phyloP scores from a whole-genome alignment of 2,888 invertebrate genomes.

The Drosophila fungiperda region DNA sequence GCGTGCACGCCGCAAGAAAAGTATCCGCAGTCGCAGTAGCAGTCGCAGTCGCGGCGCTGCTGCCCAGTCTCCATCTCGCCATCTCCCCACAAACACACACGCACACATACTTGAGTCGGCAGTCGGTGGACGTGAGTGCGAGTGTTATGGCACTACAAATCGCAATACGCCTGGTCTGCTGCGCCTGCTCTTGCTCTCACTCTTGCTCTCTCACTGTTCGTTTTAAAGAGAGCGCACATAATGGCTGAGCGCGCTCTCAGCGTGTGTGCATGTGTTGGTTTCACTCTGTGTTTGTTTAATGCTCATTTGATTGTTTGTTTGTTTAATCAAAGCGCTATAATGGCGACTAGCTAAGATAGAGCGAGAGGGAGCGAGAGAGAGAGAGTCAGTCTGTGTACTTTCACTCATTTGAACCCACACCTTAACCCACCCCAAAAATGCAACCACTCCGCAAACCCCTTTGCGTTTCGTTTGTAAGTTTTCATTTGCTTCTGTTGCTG shows the following conservation, averaged over 20 bases:
- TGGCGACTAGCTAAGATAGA: conserved; percentile 51
- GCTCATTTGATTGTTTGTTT: conserved; percentile 62
- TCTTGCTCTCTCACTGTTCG: conserved; percentile 15
- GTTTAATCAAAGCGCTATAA: conserved; percentile 57
- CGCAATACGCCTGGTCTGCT: conserved; percentile 19
- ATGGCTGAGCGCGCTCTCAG: conserved; percentile 43
- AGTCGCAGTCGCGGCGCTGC: conserved; percentile 34
- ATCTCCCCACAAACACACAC: conserved; percentile 24
- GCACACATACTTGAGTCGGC: conserved; percentile 2
- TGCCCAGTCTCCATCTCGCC: conserved; percentile 55
- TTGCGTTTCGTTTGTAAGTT: conserved; percentile 19
- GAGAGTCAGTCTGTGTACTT: conserved; percentile 9
- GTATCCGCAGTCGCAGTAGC: conserved; percentile 56
- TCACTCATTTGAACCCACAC: conserved; percentile 19
- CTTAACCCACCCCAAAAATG: conserved; percentile 19
- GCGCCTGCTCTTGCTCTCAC: conserved; percentile 37
- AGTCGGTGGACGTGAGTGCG: conserved; percentile 34
- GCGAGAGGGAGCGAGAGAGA: conserved; percentile 10
- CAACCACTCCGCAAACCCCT: conserved; percentile 38
- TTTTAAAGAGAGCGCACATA: conserved; percentile 38
- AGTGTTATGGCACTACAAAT: conserved; percentile 44
- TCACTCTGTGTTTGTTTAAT: conserved; percentile 53
- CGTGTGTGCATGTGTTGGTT: conserved; percentile 34
- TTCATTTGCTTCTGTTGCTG: conserved; percentile 51
- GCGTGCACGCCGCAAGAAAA: conserved; percentile 81